phyloP scores from a whole-genome alignment of 53 echinoderm and acorn worm species.

The Echinometra lucunter region DNA sequence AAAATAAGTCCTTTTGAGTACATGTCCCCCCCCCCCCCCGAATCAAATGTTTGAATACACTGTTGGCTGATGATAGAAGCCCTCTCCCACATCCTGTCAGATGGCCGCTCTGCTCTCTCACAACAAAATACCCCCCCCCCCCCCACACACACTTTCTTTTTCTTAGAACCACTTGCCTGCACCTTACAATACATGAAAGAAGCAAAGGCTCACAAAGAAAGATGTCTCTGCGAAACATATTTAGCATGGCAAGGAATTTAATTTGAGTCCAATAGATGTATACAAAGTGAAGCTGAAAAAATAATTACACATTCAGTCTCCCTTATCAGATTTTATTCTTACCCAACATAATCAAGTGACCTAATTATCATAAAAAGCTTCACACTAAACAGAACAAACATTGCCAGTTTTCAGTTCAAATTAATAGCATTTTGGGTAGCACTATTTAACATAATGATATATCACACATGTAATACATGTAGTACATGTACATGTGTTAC shows the following conservation, averaged over 20 bases:
- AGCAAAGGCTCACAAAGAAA: background rate
- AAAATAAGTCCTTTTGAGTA: too few species aligned
- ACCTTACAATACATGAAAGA: background rate
- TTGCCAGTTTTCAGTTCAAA: background rate
- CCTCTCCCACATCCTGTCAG: too few species aligned
- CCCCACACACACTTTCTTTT: too few species aligned
- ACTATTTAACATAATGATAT: background rate
- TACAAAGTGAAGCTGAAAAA: slow-evolving; percentile 65
- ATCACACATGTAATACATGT: background rate
- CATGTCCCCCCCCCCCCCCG: too few species aligned
- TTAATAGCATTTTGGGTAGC: background rate
- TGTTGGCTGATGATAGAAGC: too few species aligned
- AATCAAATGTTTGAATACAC: too few species aligned
- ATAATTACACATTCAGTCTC: slow-evolving; percentile 29
- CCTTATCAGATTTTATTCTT: background rate
- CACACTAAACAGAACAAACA: background rate
- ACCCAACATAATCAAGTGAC: background rate
- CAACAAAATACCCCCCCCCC: too few species aligned
- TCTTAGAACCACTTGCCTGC: too few species aligned
- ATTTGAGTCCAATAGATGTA: slow-evolving; percentile 68
- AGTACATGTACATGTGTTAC: too few species aligned
- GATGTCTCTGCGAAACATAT: background rate
- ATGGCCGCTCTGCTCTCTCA: too few species aligned
- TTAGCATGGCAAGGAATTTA: slow-evolving; percentile 74
- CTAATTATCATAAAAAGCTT: background rate